These are phyloP conservation scores for Lottia scabra DNA, from an alignment of 2,888 invertebrate genomes.

Conservation along the genomic window DNA sequence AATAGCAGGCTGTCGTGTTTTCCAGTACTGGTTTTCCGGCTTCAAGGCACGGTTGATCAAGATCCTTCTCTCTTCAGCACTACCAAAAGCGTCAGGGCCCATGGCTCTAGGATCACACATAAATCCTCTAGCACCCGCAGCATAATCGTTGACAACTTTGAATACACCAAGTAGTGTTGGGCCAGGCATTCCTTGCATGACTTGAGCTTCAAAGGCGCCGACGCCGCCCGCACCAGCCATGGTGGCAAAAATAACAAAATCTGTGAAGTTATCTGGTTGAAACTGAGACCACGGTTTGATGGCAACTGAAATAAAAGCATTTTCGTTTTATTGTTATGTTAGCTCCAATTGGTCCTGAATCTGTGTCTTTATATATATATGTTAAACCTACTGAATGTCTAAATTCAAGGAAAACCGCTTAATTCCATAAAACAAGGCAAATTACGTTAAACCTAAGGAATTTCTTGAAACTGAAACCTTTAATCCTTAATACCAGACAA, in stretches of 20 bases:
- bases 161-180: background rate
- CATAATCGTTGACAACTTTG: background rate
- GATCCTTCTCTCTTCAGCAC: background rate
- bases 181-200: background rate
- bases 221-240: background rate
- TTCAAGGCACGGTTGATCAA: background rate
- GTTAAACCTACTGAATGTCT: too few species aligned
- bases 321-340: too few species aligned
- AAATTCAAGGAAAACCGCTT: too few species aligned
- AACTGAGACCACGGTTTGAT: constrained; percentile 6
- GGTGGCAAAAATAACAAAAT: constrained; percentile 8
- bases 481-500: too few species aligned
- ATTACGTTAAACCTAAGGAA: too few species aligned
- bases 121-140: background rate
- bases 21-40: constrained; percentile 1
- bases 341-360: too few species aligned
- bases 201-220: too few species aligned
- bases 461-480: too few species aligned
- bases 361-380: too few species aligned
- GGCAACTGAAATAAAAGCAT: constrained; percentile 1
- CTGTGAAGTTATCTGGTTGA: constrained; percentile 8
- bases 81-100: constrained; percentile 8
- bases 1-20: background rate
- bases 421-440: too few species aligned
- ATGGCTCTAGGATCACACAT: background rate